Evolutionary conservation across 2,113 vertebrate species (phyloP), one percentile per base, ranked within the genome.

Genomic region (Atractosteus spatula): DNA sequence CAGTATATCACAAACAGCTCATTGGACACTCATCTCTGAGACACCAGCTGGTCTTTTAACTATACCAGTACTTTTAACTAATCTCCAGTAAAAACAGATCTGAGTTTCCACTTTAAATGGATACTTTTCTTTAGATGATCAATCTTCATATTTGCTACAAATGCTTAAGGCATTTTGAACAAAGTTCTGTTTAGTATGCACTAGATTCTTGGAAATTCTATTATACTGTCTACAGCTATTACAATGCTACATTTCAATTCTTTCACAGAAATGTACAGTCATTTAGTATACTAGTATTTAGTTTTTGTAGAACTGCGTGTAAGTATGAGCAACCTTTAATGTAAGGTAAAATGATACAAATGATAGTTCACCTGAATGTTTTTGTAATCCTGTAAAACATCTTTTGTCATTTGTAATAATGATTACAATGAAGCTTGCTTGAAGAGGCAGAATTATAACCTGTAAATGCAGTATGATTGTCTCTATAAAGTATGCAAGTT

Each of bases 151-250:
- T 80, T 80, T 69, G 77, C 78, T 74, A 74, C 47, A 69, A 79
- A 51, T 74, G 74, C 84, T 80, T 77, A 85, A 82, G 85, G 83
- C 80, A 71, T 55, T 71, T 81, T 82, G 85, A 84, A 83, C 85
- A 83, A 81, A 70, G 72, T 83, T 84, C 84, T 88, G 87, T 86
- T 89, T 88, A 85, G 83, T 84, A 81, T 75, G 69, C 79, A 75
- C 41, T 66, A 63, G 73, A 80, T 74, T 73, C 74, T 74, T 73
- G 45, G 76, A 61, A 29, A 78, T 80, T 79, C 64, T 77, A 77
- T 80, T 76, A 77, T 79, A 77, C 74, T 82, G 78, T 77, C 74
- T 75, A 70, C 42, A 73, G 72, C 47, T 64, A 17, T 67, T 71
- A 77, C 29, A 29, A 75, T 79, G 78, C 79, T 56, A 66, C 78